Percentiles rank a stretch among this genome's conserved stretches.
Evolutionary conservation across 2,888 invertebrate species (phyloP).

Genomic region (Poecilobothrus nobilitatus): DNA sequence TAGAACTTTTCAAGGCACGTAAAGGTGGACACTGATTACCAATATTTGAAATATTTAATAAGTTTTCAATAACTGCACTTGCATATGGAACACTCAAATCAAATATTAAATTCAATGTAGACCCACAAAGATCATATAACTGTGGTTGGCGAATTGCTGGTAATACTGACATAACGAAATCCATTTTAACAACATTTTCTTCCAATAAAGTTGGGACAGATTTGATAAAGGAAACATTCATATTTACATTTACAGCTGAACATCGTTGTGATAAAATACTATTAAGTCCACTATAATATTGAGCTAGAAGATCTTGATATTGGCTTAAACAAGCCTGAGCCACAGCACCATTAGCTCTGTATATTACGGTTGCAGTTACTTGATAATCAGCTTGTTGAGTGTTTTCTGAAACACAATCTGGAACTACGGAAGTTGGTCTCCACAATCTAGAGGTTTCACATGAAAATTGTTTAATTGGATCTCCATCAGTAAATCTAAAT

Average conservation of each 20-base stretch:
- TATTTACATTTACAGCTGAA: constrained; percentile 88
- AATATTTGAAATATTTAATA: constrained; percentile 80
- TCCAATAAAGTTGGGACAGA: constrained; percentile 70
- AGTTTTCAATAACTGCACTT: constrained; percentile 78
- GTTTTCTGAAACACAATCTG: constrained; percentile 91
- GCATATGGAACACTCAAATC: constrained; percentile 89
- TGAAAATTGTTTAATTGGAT: constrained; percentile 75
- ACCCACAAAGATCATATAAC: constrained; percentile 89
- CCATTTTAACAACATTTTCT: constrained; percentile 82
- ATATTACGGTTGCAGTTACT: constrained; percentile 75
- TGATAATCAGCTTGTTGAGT: constrained; percentile 93
- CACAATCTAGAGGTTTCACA: constrained; percentile 75
- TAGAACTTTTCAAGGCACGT: constrained; percentile 73
- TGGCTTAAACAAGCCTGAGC: constrained; percentile 74
- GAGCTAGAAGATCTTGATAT: constrained; percentile 73
- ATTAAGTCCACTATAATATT: constrained; percentile 72
- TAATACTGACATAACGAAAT: constrained; percentile 77
- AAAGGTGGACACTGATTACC: constrained; percentile 89
- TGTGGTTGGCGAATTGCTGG: constrained; percentile 85
- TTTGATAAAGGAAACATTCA: constrained; percentile 84
- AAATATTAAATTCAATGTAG: constrained; percentile 85
- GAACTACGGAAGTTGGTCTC: constrained; percentile 82
- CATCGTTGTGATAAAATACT: constrained; percentile 80
- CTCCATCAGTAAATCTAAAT: constrained; percentile 84
- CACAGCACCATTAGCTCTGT: constrained; percentile 84